Conservation (phyloP, 2,113 vertebrate genomes). For the Uropsilus gracilis region DNA sequence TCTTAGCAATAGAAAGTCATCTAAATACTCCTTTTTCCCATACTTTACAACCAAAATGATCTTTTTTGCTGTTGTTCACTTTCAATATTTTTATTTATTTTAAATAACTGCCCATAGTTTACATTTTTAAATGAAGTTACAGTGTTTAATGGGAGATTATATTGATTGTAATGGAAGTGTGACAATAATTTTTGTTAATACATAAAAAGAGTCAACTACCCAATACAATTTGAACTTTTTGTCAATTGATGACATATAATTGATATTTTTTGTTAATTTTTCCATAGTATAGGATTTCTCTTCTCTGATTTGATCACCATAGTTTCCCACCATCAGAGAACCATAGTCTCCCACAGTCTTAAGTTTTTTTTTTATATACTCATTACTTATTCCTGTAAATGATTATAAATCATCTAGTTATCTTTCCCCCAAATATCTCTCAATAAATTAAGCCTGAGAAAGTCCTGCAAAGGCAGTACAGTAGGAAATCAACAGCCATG, state of each 20-base stretch:
- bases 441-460: neutral
- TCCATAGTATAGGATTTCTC: too few species aligned
- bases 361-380: too few species aligned
- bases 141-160: neutral
- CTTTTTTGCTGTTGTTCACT: neutral
- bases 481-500: neutral
- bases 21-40: neutral
- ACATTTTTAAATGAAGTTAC: neutral
- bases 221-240: neutral
- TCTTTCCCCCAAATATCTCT: neutral
- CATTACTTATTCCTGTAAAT: neutral
- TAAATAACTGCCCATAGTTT: neutral
- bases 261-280: too few species aligned
- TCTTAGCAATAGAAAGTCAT: neutral
- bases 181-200: neutral
- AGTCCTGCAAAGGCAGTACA: neutral
- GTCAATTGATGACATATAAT: too few species aligned
- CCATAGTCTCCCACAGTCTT: too few species aligned
- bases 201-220: neutral
- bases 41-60: neutral
- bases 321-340: too few species aligned
- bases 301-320: too few species aligned
- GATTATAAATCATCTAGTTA: neutral
- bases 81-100: neutral
- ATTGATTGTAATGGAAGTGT: neutral